These are phyloP conservation scores for Thunnus maccoyii DNA, from an alignment of 2,113 vertebrate species.

Conservation along the genomic window DNA sequence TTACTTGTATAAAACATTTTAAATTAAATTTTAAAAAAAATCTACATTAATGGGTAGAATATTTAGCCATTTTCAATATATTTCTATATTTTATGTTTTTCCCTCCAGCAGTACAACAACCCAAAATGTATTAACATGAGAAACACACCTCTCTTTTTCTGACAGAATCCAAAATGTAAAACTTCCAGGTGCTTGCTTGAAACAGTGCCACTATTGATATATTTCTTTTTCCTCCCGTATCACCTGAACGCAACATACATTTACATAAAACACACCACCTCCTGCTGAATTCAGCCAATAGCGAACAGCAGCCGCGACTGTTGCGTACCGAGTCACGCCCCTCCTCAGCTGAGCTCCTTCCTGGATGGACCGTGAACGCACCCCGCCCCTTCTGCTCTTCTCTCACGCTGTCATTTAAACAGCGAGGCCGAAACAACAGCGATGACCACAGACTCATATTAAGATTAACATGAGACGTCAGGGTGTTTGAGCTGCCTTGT, in stretches of 20 bases:
- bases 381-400: slow-evolving; percentile 39
- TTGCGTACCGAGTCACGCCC: slow-evolving; percentile 29
- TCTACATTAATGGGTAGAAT: no score
- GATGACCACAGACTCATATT: not conserved
- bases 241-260: slow-evolving; percentile 15
- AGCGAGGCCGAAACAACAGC: slow-evolving; percentile 18
- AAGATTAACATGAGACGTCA: not conserved
- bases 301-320: accelerated
- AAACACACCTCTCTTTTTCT: no score
- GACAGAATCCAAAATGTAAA: no score
- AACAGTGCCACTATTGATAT: not conserved
- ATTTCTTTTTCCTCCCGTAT: not conserved
- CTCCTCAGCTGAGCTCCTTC: slow-evolving; percentile 15
- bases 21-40: no score
- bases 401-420: slow-evolving; percentile 77
- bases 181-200: no score
- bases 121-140: no score
- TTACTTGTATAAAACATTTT: no score
- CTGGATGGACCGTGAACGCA: slow-evolving; percentile 11
- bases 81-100: no score
- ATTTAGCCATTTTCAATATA: no score
- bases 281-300: slow-evolving; percentile 57
- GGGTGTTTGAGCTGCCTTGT: not conserved
- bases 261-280: slow-evolving; percentile 31
- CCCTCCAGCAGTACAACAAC: no score